Evolutionary conservation across 2,888 invertebrate genomes (phyloP), one percentile per base, ranked within the genome.

Genomic region (Drosophila setosimentum): DNA sequence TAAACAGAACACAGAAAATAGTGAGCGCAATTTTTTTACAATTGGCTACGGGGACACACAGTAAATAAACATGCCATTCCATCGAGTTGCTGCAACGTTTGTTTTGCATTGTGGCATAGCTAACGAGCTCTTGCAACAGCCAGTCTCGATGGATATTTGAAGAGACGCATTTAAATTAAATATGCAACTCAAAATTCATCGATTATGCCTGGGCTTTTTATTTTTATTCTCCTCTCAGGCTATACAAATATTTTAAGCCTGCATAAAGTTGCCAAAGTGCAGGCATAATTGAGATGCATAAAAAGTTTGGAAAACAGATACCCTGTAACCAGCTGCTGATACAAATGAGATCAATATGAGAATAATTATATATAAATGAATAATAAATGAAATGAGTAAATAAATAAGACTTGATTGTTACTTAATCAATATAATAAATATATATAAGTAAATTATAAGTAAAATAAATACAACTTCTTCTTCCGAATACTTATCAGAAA

Each of bases 1-100:
- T 63, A 89, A 90, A 87, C 88, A 87, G 73, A 42, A 72, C 40
- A 72, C 66, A 66, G 58, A 73, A 75, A 65, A 65, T 68, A 60
- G 63, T 21, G 63, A 61, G 67, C 53, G 53, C 60, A 58, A 63
- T 58, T 81, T 73, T 81, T 77, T 55, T 68, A 54, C 70, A 80
- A 82, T 88, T 84, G 84, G 76, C 84, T 73, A 62, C 66, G 62
- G 71, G 68, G 58, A 68, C 69, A 68, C 69, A 71, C 72, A 73
- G 74, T 87, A 78, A 82, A 85, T 82, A 87, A 87, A 84, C 64
- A 74, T 80, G 78, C 75, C 71, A 78, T 61, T 73, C 78, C 75
- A 68, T 69, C 60, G 74, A 65, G 74, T 78, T 66, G 61, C 63
- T 51, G 74, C 54, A 59, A 59, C 54, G 65, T 62, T 58, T 68